Percentiles rank a stretch among this genome's conserved stretches.
Evolutionary conservation across 2,888 invertebrate species (phyloP).

Genomic region (Drosophila phalerata): DNA sequence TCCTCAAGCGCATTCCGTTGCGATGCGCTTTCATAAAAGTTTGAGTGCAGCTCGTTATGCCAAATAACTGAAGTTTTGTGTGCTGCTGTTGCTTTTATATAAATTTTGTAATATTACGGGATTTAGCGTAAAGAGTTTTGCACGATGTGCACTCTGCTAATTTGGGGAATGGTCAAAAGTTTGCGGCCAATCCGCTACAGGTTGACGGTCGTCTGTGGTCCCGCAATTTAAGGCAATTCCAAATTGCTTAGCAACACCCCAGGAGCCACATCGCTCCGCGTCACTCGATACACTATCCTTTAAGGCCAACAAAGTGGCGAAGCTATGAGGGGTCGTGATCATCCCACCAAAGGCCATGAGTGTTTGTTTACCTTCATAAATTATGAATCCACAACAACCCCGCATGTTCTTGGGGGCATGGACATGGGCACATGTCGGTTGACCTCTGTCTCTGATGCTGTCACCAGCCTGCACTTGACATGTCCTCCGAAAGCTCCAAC

Average conservation of each 20-base stretch:
- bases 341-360: constrained; percentile 52
- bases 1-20: constrained; percentile 23
- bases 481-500: constrained; percentile 28
- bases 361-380: constrained; percentile 81
- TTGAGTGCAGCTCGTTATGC: constrained; percentile 71
- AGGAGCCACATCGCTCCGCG: not conserved
- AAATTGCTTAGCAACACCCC: constrained; percentile 32
- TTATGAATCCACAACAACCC: constrained; percentile 66
- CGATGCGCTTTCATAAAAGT: constrained; percentile 60
- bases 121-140: constrained; percentile 27
- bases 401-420: constrained; percentile 50
- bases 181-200: constrained; percentile 47
- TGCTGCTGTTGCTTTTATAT: constrained; percentile 43
- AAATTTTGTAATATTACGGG: constrained; percentile 50
- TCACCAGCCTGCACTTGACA: constrained; percentile 53
- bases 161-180: constrained; percentile 62
- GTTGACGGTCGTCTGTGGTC: constrained; percentile 40
- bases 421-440: constrained; percentile 54
- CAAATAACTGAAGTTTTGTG: constrained; percentile 61
- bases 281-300: constrained; percentile 38
- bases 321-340: constrained; percentile 8
- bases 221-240: constrained; percentile 27
- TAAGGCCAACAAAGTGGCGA: constrained; percentile 46
- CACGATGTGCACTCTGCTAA: constrained; percentile 53
- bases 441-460: constrained; percentile 57